Base-by-base conservation (phyloP, 2,797 vertebrate genomes). In the Clarias fuscus region DNA sequence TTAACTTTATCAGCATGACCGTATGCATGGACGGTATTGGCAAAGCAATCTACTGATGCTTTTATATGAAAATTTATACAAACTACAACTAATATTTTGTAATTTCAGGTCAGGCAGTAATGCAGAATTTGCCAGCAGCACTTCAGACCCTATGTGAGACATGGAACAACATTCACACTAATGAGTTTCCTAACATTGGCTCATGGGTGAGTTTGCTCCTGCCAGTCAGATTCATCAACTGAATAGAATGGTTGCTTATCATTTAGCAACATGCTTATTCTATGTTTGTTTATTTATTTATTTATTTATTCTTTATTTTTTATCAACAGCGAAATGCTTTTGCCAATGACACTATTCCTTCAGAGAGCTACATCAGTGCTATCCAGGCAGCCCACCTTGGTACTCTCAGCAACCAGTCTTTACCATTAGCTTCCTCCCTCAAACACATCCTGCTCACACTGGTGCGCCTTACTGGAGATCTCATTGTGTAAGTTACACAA, bases 361-460 rank as follows among this genome's bases (percentile, higher is more conserved):
- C 98, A 0, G 98, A 99, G 91, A 99, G 98, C 93, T 99, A 99
- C 93, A 99, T 99, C 94, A 97, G 98, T 8, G 98, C 98, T 0
- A 98, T 99, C 73, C 98, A 99, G 93, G 98, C 98, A 0, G 98
- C 98, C 65, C 98, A 99, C 89, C 92, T 99, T 8, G 97, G 98
- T 17, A 99, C 98, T 0, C 94, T 99, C 11, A 98, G 98, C 93
- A 97, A 96, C 93, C 98, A 99, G 90, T 97, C 95, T 18, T 93
- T 99, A 87, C 96, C 97, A 40, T 95, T 99, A 85, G 97, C 98
- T 14, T 97, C 98, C 5, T 98, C 98, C 56, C 94, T 99, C 0
- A 99, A 99, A 86, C 98, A 99, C 89, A 97, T 98, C 76, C 95
- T 99, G 15, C 96, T 99, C 59, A 99, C 98, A 1, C 92, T 99